Evolutionary conservation across 1,140 invertebrate species (phyloP).

Genomic region (Ooceraea biroi): DNA sequence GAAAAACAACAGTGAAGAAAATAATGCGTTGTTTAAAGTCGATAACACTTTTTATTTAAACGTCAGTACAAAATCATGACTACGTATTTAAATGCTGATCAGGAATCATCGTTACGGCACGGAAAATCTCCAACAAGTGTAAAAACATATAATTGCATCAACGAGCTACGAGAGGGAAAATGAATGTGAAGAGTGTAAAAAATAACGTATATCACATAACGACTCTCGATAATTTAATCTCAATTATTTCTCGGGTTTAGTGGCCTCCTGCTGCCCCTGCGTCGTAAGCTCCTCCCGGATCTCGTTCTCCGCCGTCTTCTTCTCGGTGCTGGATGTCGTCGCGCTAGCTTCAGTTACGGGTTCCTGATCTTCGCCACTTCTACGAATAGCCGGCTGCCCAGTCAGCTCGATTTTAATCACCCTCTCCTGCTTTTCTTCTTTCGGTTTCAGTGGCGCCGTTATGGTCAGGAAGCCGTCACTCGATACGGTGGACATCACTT

Average conservation of each 20-base stretch:
- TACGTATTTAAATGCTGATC: neutral
- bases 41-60: neutral
- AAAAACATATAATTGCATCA: too few species aligned
- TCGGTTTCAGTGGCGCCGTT: slow-evolving; percentile 86
- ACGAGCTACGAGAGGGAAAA: neutral
- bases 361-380: neutral
- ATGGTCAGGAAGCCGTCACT: slow-evolving; percentile 91
- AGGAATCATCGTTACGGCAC: neutral
- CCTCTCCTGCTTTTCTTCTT: slow-evolving; percentile 76
- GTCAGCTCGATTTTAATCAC: slow-evolving; percentile 75
- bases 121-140: neutral
- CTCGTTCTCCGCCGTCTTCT: neutral
- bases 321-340: neutral
- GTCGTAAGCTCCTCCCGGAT: slow-evolving; percentile 13
- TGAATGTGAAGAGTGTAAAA: neutral
- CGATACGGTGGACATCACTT: slow-evolving; percentile 89
- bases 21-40: neutral
- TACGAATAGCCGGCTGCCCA: slow-evolving; percentile 70
- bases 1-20: neutral
- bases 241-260: slow-evolving; percentile 26
- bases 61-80: neutral
- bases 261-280: neutral
- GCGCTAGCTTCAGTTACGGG: neutral
- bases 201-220: neutral
- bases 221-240: neutral